Evolutionary conservation across 1,140 invertebrate genomes (phyloP), one percentile per base, ranked within the genome.

Genomic region (Heliconius nattereri): DNA sequence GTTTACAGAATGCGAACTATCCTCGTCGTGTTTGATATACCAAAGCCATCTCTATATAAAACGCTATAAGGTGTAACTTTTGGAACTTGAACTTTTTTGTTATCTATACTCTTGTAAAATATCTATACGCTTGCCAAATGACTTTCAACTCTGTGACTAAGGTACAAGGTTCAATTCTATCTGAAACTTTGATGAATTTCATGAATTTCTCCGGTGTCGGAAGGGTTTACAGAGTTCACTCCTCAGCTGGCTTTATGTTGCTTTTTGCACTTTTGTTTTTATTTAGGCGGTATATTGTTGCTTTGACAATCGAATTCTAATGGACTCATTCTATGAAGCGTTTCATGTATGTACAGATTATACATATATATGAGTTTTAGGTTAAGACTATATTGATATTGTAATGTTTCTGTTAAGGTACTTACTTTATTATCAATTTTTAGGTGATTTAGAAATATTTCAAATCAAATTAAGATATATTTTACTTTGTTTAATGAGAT

Each of bases 231-330:
- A 80, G 72, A 76, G 79, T 82, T 85, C 74, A 79, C 76, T 83
- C 78, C 78, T 80, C 79, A 78, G 76, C 80, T 73, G 70, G 76
- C 76, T 82, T 81, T 81, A 76, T 83, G 80, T 80, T 73, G 80
- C 73, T 85, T 81, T 85, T 85, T 84, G 77, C 80, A 75, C 78
- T 80, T 79, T 80, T 80, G 80, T 85, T 81, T 83, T 83, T 83
- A 80, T 83, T 80, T 75, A 75, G 76, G 72, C 77, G 70, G 78
- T 75, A 80, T 80, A 77, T 76, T 73, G 29, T 75, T 78, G 75
- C 73, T 60, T 81, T 81, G 49, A 57, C 71, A 71, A 79, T 79
- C 73, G 73, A 75, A 71, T 75, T 74, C 57, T 75, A 79, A 79
- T 79, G 72, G 60, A 79, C 60, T 79, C 60, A 26, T 78, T 72